Evolutionary conservation across 1,140 invertebrate genomes (phyloP).

Genomic region (Paralvinella palmiformis): DNA sequence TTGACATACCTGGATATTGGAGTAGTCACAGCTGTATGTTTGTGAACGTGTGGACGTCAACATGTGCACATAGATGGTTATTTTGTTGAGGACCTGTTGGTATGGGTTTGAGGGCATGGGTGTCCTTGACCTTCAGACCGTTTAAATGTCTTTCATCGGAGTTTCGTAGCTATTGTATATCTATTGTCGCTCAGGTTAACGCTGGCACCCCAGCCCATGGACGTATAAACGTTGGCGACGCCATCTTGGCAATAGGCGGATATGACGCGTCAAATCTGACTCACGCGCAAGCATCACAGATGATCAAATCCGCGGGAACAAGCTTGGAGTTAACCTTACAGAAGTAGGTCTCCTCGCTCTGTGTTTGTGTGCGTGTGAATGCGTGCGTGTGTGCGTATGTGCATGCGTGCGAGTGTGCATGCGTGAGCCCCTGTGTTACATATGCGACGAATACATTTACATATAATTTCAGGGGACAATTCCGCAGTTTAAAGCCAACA

Average conservation of each 20-base stretch:
- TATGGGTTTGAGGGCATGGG: no score
- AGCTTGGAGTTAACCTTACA: neutral
- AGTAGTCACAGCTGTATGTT: no score
- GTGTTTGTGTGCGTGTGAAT: neutral
- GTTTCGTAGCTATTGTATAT: no score
- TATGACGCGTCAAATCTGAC: conserved; percentile 3
- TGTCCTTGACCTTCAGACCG: no score
- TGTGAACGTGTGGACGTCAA: no score
- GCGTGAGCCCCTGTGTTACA: neutral
- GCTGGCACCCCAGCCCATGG: conserved; percentile 5
- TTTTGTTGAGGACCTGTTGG: no score
- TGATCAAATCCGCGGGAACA: neutral
- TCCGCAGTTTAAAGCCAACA: neutral
- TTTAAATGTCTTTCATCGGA: no score
- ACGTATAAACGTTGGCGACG: neutral
- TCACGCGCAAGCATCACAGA: conserved; percentile 5
- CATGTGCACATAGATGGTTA: no score
- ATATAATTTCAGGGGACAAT: conserved; percentile 4
- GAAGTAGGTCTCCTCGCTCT: neutral
- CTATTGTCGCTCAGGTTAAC: neutral
- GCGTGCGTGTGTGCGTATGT: neutral
- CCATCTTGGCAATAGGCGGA: conserved; percentile 2
- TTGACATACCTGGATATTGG: no score
- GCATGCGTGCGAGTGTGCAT: neutral
- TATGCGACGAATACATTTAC: neutral